These are phyloP conservation scores for Tanypteryx hageni DNA, from an alignment of 2,888 invertebrate species.

Conservation along the genomic window DNA sequence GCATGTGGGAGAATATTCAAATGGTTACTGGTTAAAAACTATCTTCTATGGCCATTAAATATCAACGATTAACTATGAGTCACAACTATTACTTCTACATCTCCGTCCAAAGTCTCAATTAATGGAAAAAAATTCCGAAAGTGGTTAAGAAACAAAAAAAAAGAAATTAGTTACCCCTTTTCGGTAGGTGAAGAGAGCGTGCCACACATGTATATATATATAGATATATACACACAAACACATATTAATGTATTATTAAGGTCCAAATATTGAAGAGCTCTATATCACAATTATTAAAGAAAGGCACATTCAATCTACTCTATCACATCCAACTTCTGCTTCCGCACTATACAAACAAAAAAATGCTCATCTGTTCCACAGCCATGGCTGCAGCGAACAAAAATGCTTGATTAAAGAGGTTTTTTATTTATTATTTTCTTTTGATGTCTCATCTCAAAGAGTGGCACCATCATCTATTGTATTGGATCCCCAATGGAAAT, in stretches of 20 bases:
- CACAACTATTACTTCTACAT: conserved; percentile 56
- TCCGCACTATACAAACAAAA: conserved; percentile 60
- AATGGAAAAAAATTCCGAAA: conserved; percentile 37
- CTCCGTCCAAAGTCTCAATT: conserved; percentile 34
- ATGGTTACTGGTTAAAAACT: conserved; percentile 63
- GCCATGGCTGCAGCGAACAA: conserved; percentile 55
- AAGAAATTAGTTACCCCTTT: conserved; percentile 60
- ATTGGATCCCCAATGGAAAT: conserved; percentile 38
- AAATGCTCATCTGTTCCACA: conserved; percentile 51
- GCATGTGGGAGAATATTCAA: conserved; percentile 45
- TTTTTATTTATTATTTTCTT: not conserved
- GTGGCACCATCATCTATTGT: conserved; percentile 56
- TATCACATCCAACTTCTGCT: conserved; percentile 62
- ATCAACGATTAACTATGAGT: conserved; percentile 53
- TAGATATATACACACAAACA: conserved; percentile 56
- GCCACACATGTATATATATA: conserved; percentile 59
- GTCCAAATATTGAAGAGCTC: conserved; percentile 64
- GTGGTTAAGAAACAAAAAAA: conserved; percentile 41
- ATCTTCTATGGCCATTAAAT: conserved; percentile 52
- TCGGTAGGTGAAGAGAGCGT: conserved; percentile 57
- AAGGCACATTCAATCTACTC: conserved; percentile 64
- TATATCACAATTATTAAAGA: conserved; percentile 63
- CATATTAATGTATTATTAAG: conserved; percentile 58
- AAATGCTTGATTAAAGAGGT: conserved; percentile 49
- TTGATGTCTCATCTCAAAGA: conserved; percentile 47